These are phyloP conservation scores for Eleginops maclovinus DNA, from an alignment of 2,113 vertebrate species.

Conservation along the genomic window DNA sequence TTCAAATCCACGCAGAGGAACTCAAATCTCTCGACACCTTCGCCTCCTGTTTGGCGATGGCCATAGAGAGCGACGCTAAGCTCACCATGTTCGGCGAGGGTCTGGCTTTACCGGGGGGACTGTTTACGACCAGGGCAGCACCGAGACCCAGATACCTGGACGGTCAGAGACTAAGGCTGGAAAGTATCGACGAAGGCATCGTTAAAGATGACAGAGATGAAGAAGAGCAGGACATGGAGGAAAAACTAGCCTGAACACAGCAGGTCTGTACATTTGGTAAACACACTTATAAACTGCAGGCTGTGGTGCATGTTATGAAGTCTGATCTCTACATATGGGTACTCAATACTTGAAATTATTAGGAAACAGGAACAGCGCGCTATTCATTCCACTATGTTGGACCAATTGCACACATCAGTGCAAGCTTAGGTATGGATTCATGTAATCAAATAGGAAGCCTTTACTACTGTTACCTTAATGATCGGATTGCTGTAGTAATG, in stretches of 20 bases:
- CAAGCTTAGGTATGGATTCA: conserved; percentile 26
- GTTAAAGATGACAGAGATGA: conserved; percentile 81
- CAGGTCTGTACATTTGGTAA: not conserved
- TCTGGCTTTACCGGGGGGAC: conserved; percentile 78
- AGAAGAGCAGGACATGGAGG: conserved; percentile 62
- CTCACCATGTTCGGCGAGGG: conserved; percentile 92
- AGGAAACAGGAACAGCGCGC: conserved; percentile 35
- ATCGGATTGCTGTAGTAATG: conserved; percentile 25
- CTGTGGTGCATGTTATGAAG: too few species aligned
- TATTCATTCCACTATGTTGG: conserved; percentile 51
- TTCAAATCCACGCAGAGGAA: conserved; percentile 91
- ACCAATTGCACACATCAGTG: conserved; percentile 35
- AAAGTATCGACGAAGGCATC: conserved; percentile 96
- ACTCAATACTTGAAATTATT: conserved; percentile 57
- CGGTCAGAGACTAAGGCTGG: conserved; percentile 90
- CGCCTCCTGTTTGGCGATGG: conserved; percentile 91
- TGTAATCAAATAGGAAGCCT: conserved; percentile 65
- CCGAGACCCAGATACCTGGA: conserved; percentile 84
- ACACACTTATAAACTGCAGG: not conserved
- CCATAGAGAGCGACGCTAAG: conserved; percentile 95
- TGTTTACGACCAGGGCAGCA: conserved; percentile 70
- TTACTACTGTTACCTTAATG: conserved; percentile 70
- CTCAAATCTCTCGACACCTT: conserved; percentile 93
- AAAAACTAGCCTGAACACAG: conserved; percentile 52
- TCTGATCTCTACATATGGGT: not conserved